Evolutionary conservation across 2,797 vertebrate genomes (phyloP), one percentile per base, ranked within the genome.

Genomic region (Gila robusta): DNA sequence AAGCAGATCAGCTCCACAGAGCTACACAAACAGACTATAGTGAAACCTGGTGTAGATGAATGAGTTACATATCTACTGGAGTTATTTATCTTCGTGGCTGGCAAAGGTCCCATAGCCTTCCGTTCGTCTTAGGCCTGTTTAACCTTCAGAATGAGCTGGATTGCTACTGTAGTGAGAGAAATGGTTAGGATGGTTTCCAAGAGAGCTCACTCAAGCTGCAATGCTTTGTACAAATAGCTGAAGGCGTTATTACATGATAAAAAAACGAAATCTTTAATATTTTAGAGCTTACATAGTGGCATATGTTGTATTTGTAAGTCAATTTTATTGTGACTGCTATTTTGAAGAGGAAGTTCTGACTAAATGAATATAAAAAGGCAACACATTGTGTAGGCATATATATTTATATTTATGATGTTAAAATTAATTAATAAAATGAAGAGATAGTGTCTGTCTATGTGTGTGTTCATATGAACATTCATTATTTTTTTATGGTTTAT

Each of bases 31-130:
- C 91, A 83, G 37, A 84, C 88, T 87, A 91, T 88, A 90, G 88
- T 91, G 91, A 86, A 88, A 85, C 87, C 88, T 91, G 90, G 93
- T 90, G 86, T 92, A 94, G 95, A 95, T 91, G 90, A 93, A 95
- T 94, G 94, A 92, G 91, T 94, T 89, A 93, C 94, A 94, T 93
- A 94, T 93, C 88, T 91, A 89, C 86, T 90, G 89, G 87, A 79
- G 94, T 93, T 95, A 93, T 94, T 93, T 92, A 94, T 92, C 90
- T 92, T 90, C 87, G 44, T 89, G 88, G 88, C 90, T 93, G 94
- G 92, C 93, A 84, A 86, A 90, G 78, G 91, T 92, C 92, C 91
- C 85, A 87, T 77, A 85, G 93, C 92, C 91, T 93, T 91, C 91
- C 64, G 90, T 88, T 86, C 91, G 91, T 91, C 90, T 91, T 87